phyloP scores from a whole-genome alignment of 2,113 vertebrate genomes.

The Otus sunia region DNA sequence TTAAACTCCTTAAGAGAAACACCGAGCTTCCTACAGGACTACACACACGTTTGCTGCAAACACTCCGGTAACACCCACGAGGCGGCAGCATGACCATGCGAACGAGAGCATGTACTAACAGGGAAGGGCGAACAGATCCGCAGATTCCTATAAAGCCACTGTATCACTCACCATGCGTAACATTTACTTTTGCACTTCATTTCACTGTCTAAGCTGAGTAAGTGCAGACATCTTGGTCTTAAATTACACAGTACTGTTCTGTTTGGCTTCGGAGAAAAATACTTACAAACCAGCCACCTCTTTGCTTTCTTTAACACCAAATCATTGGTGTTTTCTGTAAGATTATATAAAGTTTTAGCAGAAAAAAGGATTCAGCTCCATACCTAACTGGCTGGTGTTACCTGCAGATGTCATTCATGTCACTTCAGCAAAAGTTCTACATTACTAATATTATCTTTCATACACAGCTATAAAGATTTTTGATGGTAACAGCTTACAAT shows the following conservation, averaged over 20 bases:
- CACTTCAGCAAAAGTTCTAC: background rate
- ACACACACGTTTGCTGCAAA: background rate
- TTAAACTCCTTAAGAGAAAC: background rate
- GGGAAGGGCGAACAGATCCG: background rate
- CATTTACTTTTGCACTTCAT: background rate
- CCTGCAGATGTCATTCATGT: background rate
- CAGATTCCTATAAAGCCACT: background rate
- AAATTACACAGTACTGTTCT: background rate
- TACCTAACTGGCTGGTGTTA: background rate
- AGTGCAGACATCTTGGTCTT: background rate
- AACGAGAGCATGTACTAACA: rapidly evolving
- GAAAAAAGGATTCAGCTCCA: background rate
- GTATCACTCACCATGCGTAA: background rate
- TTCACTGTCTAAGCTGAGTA: background rate
- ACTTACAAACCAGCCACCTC: background rate
- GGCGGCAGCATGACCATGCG: background rate
- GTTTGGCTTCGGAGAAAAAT: background rate
- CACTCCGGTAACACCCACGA: background rate
- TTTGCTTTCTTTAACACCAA: background rate
- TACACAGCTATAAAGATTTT: background rate
- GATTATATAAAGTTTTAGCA: background rate
- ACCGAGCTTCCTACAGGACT: background rate
- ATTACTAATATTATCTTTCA: background rate
- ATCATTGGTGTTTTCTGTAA: background rate
- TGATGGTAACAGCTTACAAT: background rate